These are phyloP conservation scores for Crocodylus rhombifer DNA, from an alignment of 2,797 vertebrate genomes.

Conservation along the genomic window DNA sequence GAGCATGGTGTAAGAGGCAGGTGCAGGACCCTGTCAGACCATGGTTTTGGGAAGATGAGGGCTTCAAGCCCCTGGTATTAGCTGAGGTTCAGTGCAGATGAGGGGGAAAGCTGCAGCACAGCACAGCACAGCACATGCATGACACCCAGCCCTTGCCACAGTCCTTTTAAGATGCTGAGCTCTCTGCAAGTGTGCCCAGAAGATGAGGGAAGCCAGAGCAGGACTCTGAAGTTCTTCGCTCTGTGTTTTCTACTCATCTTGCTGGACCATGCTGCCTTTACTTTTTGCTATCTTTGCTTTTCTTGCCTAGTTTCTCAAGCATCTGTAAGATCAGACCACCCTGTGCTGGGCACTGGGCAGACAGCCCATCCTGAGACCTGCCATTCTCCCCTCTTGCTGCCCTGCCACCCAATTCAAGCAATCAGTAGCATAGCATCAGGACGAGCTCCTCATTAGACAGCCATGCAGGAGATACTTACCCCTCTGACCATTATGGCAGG, in stretches of 20 bases:
- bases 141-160: not conserved
- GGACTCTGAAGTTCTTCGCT: not conserved
- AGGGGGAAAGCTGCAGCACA: not conserved
- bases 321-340: not conserved
- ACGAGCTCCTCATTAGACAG: not conserved
- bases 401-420: not conserved
- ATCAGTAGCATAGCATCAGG: not conserved
- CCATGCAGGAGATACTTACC: not conserved
- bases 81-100: not conserved
- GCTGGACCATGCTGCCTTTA: not conserved
- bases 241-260: not conserved
- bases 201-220: not conserved
- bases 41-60: not conserved
- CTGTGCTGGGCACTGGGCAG: not conserved
- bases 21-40: not conserved
- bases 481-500: not conserved
- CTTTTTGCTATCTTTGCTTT: not conserved
- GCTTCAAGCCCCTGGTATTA: not conserved
- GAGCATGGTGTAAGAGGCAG: not conserved
- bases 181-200: not conserved
- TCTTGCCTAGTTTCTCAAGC: not conserved
- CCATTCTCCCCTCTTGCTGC: not conserved
- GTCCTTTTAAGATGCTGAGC: too few relatives aligned
- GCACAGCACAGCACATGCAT: rapidly evolving
- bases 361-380: not conserved